Evolutionary conservation across 2,888 invertebrate genomes (phyloP).

Genomic region (Escarpia spicata): DNA sequence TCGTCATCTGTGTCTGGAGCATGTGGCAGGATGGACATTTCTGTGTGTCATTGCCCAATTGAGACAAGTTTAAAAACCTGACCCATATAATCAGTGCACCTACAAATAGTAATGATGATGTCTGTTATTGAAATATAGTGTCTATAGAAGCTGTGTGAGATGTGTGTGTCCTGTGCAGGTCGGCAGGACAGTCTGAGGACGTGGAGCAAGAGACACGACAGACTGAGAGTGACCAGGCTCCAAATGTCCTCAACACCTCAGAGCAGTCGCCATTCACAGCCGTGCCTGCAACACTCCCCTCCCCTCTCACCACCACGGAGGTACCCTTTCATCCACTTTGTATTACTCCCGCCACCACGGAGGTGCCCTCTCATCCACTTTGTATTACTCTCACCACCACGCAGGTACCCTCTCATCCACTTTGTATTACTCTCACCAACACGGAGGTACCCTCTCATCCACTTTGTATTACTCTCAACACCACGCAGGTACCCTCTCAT

Average conservation of each 20-base stretch:
- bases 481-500: neutral
- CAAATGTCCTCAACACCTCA: conserved; percentile 35
- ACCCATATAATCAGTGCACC: neutral
- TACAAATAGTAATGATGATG: neutral
- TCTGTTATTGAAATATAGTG: neutral
- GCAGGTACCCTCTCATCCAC: neutral
- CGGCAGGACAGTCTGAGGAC: conserved; percentile 23
- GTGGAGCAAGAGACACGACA: neutral
- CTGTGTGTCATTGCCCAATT: neutral
- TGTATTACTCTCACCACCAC: no score
- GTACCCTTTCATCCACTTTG: conserved; percentile 21
- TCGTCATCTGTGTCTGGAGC: no score
- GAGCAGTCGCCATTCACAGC: conserved; percentile 41
- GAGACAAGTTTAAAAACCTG: neutral
- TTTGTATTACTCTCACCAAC: neutral
- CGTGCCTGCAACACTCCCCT: conserved; percentile 41
- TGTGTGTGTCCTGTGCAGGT: conserved; percentile 9
- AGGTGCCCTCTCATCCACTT: no score
- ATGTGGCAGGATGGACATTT: no score
- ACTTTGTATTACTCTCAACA: neutral
- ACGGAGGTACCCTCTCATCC: no score
- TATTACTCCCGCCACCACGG: neutral
- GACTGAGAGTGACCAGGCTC: neutral
- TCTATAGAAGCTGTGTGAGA: neutral
- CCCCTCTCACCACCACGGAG: conserved; percentile 62